Conservation (phyloP, 2,797 vertebrate species). For the Anniella stebbinsi region DNA sequence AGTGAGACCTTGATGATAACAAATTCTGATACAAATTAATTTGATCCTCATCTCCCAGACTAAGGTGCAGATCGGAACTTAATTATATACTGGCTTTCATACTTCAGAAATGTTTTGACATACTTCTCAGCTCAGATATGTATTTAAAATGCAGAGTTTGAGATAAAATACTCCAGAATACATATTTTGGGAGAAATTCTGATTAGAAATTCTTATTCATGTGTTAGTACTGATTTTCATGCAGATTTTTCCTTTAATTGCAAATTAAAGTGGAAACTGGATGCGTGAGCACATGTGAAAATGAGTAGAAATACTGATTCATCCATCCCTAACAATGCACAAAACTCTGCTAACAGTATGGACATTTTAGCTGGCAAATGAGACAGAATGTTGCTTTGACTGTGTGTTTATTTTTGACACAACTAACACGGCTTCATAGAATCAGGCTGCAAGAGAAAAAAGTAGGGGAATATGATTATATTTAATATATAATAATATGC, state of each 20-base stretch:
- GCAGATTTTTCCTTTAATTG: neutral
- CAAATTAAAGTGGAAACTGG: neutral
- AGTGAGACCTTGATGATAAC: neutral
- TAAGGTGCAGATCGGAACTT: neutral
- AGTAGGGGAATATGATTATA: neutral
- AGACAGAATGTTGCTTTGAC: neutral
- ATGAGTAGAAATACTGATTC: neutral
- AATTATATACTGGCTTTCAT: neutral
- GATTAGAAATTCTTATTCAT: neutral
- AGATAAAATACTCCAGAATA: neutral
- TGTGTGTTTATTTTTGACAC: neutral
- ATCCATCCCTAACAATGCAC: neutral
- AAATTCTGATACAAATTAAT: neutral
- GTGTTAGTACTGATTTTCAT: neutral
- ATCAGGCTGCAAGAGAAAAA: neutral
- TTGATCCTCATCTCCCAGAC: neutral
- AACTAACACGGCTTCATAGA: neutral
- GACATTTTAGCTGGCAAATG: neutral
- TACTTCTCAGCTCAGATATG: neutral
- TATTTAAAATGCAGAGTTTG: neutral
- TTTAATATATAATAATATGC: neutral
- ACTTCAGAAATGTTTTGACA: neutral
- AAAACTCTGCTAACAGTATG: neutral
- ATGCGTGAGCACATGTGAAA: neutral
- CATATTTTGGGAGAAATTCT: neutral